Conservation (phyloP, 2,888 invertebrate genomes). For the Euzophera pinguis region DNA sequence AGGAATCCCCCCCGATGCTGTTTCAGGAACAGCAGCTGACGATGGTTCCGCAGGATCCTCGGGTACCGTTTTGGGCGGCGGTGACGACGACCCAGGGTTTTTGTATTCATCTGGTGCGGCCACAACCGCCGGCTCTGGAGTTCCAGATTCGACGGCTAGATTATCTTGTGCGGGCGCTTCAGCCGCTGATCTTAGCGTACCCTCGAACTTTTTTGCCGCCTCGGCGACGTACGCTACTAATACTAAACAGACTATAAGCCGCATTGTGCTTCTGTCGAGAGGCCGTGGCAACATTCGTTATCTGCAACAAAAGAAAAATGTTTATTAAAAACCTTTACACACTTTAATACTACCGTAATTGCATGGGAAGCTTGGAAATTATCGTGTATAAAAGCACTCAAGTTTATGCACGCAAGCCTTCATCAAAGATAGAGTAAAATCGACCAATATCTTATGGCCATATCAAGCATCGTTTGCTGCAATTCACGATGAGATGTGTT, state of each 20-base stretch:
- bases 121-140: slow-evolving; percentile 66
- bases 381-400: slow-evolving; percentile 39
- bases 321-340: slow-evolving; percentile 49
- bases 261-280: slow-evolving; percentile 60
- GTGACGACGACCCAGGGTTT: slow-evolving; percentile 58
- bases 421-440: slow-evolving; percentile 36
- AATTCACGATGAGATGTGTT: slow-evolving; percentile 30
- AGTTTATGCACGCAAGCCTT: slow-evolving; percentile 44
- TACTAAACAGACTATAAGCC: slow-evolving; percentile 67
- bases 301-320: slow-evolving; percentile 70
- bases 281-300: slow-evolving; percentile 70
- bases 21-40: slow-evolving; percentile 62
- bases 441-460: slow-evolving; percentile 35
- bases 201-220: slow-evolving; percentile 72
- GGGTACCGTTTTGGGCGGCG: slow-evolving; percentile 32
- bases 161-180: slow-evolving; percentile 75
- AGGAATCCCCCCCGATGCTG: slow-evolving; percentile 65
- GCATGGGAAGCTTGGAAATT: slow-evolving; percentile 50
- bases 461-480: slow-evolving; percentile 35
- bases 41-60: slow-evolving; percentile 40
- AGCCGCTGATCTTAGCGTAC: slow-evolving; percentile 67
- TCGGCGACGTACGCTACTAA: slow-evolving; percentile 66
- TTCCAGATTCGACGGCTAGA: slow-evolving; percentile 64
- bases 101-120: slow-evolving; percentile 68
- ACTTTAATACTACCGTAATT: slow-evolving; percentile 43